Evolutionary conservation across 53 echinoderm and acorn worm species (phyloP).

Genomic region (Crossaster papposus): DNA sequence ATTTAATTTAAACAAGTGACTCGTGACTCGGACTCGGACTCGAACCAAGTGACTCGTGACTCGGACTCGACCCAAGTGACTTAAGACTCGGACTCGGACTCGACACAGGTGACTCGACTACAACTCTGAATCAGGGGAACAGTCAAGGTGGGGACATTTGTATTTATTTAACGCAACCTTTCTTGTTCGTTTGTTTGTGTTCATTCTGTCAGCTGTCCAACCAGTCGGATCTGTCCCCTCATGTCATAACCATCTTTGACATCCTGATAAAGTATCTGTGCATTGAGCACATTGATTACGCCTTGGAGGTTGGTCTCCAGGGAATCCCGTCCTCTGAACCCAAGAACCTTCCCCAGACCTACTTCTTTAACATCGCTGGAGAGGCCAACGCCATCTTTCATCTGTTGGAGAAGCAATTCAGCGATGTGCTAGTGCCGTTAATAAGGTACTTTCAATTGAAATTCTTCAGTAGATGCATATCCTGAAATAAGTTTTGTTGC

Average conservation of each 20-base stretch:
- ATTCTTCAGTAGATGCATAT: neutral
- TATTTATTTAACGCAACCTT: neutral
- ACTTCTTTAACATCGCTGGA: constrained; percentile 92
- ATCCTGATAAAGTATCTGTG: constrained; percentile 89
- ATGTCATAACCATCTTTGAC: constrained; percentile 83
- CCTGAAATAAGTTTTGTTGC: neutral
- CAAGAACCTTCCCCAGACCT: constrained; percentile 70
- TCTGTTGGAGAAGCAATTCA: constrained; percentile 95
- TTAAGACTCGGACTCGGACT: too few relatives aligned
- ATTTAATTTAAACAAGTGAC: too few relatives aligned
- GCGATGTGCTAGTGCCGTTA: constrained; percentile 92
- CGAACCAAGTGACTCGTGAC: too few relatives aligned
- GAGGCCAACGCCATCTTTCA: constrained; percentile 99
- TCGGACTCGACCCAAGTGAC: too few relatives aligned
- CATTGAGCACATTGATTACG: constrained; percentile 95
- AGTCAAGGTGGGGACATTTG: too few relatives aligned
- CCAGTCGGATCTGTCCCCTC: constrained; percentile 82
- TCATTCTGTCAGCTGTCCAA: constrained; percentile 68
- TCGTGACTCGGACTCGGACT: too few relatives aligned
- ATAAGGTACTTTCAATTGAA: constrained; percentile 70
- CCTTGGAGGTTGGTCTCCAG: constrained; percentile 88
- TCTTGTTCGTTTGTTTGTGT: neutral
- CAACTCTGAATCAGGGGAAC: too few relatives aligned
- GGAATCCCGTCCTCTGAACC: constrained; percentile 86
- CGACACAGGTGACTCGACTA: too few relatives aligned